phyloP scores from a whole-genome alignment of 1,140 invertebrate genomes.

The Pogonomyrmex barbatus region DNA sequence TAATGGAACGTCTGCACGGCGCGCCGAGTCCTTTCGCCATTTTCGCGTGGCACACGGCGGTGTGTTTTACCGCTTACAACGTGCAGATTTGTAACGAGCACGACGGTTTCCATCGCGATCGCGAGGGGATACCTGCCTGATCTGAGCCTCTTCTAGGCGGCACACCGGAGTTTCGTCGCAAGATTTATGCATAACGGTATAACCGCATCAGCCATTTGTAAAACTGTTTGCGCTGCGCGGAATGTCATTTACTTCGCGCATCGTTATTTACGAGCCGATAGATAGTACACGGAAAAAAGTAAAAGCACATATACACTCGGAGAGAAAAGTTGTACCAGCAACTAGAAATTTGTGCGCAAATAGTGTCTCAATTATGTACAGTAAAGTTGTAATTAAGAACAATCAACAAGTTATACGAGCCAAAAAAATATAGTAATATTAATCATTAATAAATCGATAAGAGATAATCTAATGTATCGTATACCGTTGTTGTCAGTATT shows the following conservation, averaged over 20 bases:
- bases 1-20: slow-evolving; percentile 18
- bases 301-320: neutral
- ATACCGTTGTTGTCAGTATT: too few relatives aligned
- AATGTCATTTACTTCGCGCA: neutral
- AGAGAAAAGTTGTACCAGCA: too few relatives aligned
- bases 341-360: too few relatives aligned
- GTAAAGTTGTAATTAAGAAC: too few relatives aligned
- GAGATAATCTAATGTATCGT: too few relatives aligned
- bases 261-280: neutral
- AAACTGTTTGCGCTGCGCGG: neutral
- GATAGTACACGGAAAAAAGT: neutral
- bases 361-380: too few relatives aligned
- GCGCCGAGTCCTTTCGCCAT: neutral
- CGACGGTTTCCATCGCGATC: slow-evolving; percentile 27
- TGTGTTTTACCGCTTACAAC: slow-evolving; percentile 40
- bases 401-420: too few relatives aligned
- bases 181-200: slow-evolving; percentile 34
- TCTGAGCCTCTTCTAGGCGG: neutral
- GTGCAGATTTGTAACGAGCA: slow-evolving; percentile 41
- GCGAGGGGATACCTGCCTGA: slow-evolving; percentile 17
- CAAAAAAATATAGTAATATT: too few relatives aligned
- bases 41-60: neutral
- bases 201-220: slow-evolving; percentile 18
- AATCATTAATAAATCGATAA: too few relatives aligned
- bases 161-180: neutral